Conservation (phyloP, 30 jellyfish, hydroid and myxozoan species). For the Aurelia sp. region DNA sequence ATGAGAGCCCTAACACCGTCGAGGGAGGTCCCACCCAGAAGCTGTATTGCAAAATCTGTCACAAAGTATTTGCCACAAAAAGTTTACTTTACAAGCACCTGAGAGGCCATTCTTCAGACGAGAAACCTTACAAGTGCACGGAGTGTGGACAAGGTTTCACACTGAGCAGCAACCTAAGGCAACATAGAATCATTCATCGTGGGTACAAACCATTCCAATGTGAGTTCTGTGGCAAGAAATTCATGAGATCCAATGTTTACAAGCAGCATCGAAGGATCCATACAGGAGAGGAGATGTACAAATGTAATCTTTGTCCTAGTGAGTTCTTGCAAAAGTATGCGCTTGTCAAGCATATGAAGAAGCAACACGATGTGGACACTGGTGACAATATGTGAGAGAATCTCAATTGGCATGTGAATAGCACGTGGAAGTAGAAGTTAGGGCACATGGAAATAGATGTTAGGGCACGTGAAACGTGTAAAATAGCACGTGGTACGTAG, state of each 20-base stretch:
- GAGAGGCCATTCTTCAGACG: slow-evolving; percentile 98
- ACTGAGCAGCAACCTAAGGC: slow-evolving; percentile 96
- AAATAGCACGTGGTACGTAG: slow-evolving; percentile 23
- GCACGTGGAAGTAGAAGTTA: slow-evolving; percentile 50
- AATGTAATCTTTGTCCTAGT: slow-evolving; percentile 96
- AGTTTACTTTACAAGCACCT: slow-evolving; percentile 94
- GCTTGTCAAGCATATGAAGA: slow-evolving; percentile 95
- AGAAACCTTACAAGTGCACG: slow-evolving; percentile 96
- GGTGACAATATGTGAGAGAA: slow-evolving; percentile 77
- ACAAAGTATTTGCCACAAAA: slow-evolving; percentile 90
- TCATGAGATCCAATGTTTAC: slow-evolving; percentile 98
- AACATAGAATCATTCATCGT: slow-evolving; percentile 95
- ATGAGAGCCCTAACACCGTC: slow-evolving; percentile 75
- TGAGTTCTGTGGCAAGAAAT: slow-evolving; percentile 97
- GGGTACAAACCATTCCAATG: slow-evolving; percentile 99
- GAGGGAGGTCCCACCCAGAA: slow-evolving; percentile 70
- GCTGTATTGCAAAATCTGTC: slow-evolving; percentile 94
- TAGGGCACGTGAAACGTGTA: slow-evolving; percentile 60
- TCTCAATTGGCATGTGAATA: slow-evolving; percentile 41
- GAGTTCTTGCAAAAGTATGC: slow-evolving; percentile 98
- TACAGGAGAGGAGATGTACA: slow-evolving; percentile 99
- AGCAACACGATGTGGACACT: slow-evolving; percentile 93
- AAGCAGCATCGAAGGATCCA: slow-evolving; percentile 98
- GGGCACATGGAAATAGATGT: slow-evolving; percentile 46
- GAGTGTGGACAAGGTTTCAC: slow-evolving; percentile 99